A percentile compares a stretch with the other conserved stretches of the same genome.
phyloP scores from a whole-genome alignment of 2,888 invertebrate genomes.

The Metopia argyrocephala region DNA sequence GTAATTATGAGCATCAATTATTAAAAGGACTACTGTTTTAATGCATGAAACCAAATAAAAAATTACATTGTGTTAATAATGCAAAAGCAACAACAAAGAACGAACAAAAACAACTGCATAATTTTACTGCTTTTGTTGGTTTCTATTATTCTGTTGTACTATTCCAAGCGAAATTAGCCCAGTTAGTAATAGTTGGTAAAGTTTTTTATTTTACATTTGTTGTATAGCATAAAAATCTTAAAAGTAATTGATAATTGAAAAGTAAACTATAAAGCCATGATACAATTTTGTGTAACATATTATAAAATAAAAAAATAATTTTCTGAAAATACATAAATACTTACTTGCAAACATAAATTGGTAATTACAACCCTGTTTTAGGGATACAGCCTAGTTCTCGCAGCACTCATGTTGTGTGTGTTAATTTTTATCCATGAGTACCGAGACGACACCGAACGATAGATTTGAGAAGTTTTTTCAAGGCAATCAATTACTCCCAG shows the following conservation, averaged over 20 bases:
- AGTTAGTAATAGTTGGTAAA: not conserved
- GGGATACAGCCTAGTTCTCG: too few relatives aligned
- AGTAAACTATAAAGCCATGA: too few relatives aligned
- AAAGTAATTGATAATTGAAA: not conserved
- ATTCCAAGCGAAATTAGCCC: slow-evolving; percentile 11
- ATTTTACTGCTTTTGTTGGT: not conserved
- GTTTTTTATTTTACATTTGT: not conserved
- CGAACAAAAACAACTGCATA: slow-evolving; percentile 1
- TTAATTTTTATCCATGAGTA: too few relatives aligned
- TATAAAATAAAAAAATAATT: too few relatives aligned
- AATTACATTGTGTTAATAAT: not conserved
- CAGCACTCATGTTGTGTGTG: too few relatives aligned
- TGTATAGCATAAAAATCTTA: not conserved
- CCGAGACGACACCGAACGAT: too few relatives aligned
- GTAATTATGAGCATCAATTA: slow-evolving; percentile 31
- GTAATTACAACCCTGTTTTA: too few relatives aligned
- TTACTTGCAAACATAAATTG: too few relatives aligned
- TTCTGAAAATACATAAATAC: too few relatives aligned
- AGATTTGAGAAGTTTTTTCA: too few relatives aligned
- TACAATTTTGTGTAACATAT: too few relatives aligned
- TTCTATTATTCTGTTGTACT: not conserved
- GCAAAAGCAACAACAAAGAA: slow-evolving; percentile 4
- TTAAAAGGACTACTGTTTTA: not conserved
- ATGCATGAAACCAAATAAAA: not conserved
- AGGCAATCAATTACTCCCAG: too few relatives aligned